These are phyloP conservation scores for Schrankia costaestrigalis DNA, from an alignment of 2,888 invertebrate genomes.

Conservation along the genomic window DNA sequence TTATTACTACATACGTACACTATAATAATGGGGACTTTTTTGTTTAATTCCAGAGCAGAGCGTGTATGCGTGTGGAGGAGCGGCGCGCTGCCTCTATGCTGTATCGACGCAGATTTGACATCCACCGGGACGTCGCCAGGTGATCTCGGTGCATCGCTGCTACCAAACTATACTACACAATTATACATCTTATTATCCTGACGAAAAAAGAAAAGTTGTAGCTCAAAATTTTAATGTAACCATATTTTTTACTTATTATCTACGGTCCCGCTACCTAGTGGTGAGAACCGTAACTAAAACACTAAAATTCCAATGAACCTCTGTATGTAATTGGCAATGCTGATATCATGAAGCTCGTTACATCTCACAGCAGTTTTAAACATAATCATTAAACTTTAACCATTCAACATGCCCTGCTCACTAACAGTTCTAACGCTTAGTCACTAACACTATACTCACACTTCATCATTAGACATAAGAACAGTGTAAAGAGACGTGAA, in stretches of 20 bases:
- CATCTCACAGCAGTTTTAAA: too few species aligned
- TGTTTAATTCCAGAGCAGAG: slow-evolving; percentile 55
- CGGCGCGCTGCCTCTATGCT: slow-evolving; percentile 74
- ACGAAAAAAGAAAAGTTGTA: slow-evolving; percentile 19
- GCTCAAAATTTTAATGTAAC: slow-evolving; percentile 27
- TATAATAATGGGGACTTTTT: slow-evolving; percentile 6
- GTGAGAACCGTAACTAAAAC: slow-evolving; percentile 12
- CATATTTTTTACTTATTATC: slow-evolving; percentile 16
- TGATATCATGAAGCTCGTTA: too few species aligned
- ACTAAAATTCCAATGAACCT: slow-evolving; percentile 6
- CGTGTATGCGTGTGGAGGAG: slow-evolving; percentile 50
- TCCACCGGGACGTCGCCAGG: slow-evolving; percentile 86
- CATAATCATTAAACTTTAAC: too few species aligned
- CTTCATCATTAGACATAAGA: slow-evolving; percentile 5
- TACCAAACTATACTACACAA: slow-evolving; percentile 21
- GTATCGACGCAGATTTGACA: slow-evolving; percentile 83
- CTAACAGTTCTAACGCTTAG: neutral
- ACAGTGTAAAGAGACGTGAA: slow-evolving; percentile 68
- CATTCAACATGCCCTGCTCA: too few species aligned
- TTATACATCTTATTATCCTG: slow-evolving; percentile 17
- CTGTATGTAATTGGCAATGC: too few species aligned
- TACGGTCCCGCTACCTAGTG: slow-evolving; percentile 16
- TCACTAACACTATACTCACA: neutral
- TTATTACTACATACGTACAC: neutral
- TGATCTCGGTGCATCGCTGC: slow-evolving; percentile 63